phyloP scores from a whole-genome alignment of 2,113 vertebrate genomes.

The Actinemys pallida region DNA sequence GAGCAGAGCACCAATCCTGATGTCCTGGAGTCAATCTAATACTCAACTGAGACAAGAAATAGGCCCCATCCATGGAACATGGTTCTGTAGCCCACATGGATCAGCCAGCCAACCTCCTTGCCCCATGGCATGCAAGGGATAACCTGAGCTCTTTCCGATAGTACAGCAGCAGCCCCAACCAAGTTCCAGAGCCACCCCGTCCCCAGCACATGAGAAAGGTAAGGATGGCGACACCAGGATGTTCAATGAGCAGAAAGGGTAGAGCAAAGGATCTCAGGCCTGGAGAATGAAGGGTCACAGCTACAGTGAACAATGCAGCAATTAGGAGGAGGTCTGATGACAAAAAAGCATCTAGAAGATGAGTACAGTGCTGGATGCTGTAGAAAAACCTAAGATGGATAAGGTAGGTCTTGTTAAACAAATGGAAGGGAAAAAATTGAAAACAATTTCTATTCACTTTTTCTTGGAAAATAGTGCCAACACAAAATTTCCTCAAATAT shows the following conservation, averaged over 20 bases:
- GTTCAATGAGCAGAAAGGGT: neutral
- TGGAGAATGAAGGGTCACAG: neutral
- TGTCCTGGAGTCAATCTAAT: neutral
- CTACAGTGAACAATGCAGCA: neutral
- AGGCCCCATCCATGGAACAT: no score
- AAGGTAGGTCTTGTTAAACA: neutral
- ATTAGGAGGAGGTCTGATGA: neutral
- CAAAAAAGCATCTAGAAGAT: neutral
- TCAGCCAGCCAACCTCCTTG: neutral
- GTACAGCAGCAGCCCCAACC: neutral
- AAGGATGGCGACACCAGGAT: fast-evolving
- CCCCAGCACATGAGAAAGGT: neutral
- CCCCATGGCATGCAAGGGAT: neutral
- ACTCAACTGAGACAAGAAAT: no score
- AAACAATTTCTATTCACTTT: neutral
- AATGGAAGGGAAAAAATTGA: neutral
- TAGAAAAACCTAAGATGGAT: fast-evolving
- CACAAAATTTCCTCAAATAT: neutral
- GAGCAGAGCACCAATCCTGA: neutral
- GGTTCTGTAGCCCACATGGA: neutral
- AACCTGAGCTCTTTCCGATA: neutral
- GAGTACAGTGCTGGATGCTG: neutral
- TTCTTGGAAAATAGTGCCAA: neutral
- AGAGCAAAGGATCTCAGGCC: fast-evolving
- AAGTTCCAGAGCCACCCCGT: neutral